phyloP scores from a whole-genome alignment of 1,140 invertebrate genomes.

The Meteorus sp. region DNA sequence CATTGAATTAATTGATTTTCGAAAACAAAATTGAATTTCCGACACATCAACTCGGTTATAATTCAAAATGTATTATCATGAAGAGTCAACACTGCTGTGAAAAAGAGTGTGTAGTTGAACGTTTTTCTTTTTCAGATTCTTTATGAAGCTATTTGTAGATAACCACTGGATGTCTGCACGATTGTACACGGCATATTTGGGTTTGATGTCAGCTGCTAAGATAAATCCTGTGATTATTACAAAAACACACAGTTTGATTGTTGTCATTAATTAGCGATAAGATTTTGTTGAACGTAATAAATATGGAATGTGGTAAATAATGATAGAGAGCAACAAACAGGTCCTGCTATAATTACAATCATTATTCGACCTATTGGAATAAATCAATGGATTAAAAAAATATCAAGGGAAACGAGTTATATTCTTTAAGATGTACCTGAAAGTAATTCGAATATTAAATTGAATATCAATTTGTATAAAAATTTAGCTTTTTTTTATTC shows the following conservation, averaged over 20 bases:
- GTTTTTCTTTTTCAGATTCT: no score
- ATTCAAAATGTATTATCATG: constrained; percentile 29
- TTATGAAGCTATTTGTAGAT: constrained; percentile 41
- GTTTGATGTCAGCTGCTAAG: constrained; percentile 58
- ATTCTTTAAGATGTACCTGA: constrained; percentile 55
- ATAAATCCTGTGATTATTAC: constrained; percentile 60
- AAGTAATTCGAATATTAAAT: constrained; percentile 58
- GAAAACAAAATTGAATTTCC: constrained; percentile 28
- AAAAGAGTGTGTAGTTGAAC: constrained; percentile 34
- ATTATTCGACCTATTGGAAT: constrained; percentile 46
- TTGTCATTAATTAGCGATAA: constrained; percentile 19
- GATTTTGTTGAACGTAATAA: constrained; percentile 34
- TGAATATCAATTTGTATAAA: constrained; percentile 38
- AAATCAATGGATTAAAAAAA: constrained; percentile 53
- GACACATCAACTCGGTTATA: constrained; percentile 34
- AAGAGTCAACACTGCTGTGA: constrained; percentile 38
- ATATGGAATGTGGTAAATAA: constrained; percentile 43
- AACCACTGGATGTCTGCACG: constrained; percentile 57
- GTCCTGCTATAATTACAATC: constrained; percentile 52
- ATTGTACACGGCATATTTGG: constrained; percentile 54
- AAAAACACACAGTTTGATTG: constrained; percentile 54
- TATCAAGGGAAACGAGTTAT: constrained; percentile 39
- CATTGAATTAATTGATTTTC: no score
- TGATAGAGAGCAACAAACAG: constrained; percentile 43
- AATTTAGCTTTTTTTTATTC: constrained; percentile 37